Evolutionary conservation across 2,113 vertebrate species (phyloP), one percentile per base, ranked within the genome.

Genomic region (Amphilophus citrinellus): DNA sequence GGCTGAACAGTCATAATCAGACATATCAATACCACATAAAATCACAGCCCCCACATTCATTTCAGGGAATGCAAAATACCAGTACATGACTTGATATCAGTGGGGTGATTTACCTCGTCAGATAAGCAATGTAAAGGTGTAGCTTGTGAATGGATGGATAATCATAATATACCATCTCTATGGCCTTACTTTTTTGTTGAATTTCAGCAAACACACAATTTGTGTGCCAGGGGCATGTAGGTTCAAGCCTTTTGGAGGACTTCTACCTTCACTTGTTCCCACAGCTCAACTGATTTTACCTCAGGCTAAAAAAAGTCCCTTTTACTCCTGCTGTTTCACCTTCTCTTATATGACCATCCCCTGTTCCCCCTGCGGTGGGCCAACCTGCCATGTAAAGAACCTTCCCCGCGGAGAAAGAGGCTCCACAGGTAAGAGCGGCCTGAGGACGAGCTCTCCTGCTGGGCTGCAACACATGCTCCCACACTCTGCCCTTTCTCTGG

Each of bases 281-380:
- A 30, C 44, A 63, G 35, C 0, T 76, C 27, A 61, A 32, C 61
- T 35, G 2, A 84, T 81, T 86, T 90, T 35, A 87, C 90, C 90
- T 88, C 76, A 87, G 91, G 93, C 87, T 20, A 86, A 32, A 88
- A 39, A 10, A 56, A 77, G 65, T 66, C 3, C 78, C 85, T 82
- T 92, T 88, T 85, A 79, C 84, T 80, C 91, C 91, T 91, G 90
- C 93, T 93, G 89, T 90, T 91, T 91, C 88, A 88, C 87, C 90
- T 94, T 93, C 84, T 85, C 82, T 94, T 89, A 84, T 91, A 85
- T 80, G 87, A 85, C 89, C 53, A 50, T 61, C 71, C 80, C 73
- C 66, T 84, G 75, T 59, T 42, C 75, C 84, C 88, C 92, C 80
- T 65, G 86, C 82, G 83, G 91, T 83, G 85, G 37, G 83, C 80